Percentiles rank a stretch among this genome's conserved stretches.
Conservation (phyloP, 2,113 vertebrate species). For the Antigone vipio region DNA sequence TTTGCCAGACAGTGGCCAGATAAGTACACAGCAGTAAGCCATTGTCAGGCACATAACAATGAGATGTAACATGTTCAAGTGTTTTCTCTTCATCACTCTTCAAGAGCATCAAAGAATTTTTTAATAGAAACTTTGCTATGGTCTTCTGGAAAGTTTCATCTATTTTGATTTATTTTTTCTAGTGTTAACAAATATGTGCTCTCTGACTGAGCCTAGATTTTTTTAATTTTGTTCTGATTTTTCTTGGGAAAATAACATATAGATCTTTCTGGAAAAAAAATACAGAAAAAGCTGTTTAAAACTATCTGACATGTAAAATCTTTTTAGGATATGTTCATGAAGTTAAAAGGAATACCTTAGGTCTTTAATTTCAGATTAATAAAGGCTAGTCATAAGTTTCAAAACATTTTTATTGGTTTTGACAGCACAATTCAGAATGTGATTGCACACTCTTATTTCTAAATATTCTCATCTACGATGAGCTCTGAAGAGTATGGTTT, state of each 20-base stretch:
- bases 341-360: neutral
- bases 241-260: neutral
- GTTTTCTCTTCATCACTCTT: neutral
- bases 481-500: neutral
- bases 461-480: neutral
- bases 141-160: neutral
- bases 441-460: neutral
- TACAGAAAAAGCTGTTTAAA: neutral
- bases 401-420: neutral
- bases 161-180: neutral
- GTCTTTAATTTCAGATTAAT: neutral
- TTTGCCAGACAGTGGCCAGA: neutral
- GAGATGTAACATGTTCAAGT: neutral
- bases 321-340: neutral
- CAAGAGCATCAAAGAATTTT: accelerated
- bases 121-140: neutral
- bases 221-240: neutral
- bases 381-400: neutral
- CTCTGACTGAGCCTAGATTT: neutral
- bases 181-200: accelerated
- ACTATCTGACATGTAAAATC: neutral
- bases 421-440: neutral
- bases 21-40: neutral
- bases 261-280: neutral
- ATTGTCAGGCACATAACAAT: neutral